Conservation (phyloP, 2,113 vertebrate species). For the Pseudopodoces humilis region DNA sequence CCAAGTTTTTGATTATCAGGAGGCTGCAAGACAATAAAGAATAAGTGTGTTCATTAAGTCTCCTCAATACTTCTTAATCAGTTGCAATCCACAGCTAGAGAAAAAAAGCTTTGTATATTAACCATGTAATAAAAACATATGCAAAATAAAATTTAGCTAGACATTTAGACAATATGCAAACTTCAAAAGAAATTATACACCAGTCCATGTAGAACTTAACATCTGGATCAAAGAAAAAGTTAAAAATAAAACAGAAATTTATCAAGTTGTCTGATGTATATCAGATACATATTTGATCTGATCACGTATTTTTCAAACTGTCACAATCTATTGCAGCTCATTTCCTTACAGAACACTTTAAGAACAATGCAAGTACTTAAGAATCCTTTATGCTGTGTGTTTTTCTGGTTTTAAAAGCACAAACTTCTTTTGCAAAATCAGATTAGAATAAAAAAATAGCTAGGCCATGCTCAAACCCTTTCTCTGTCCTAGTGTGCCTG, state of each 20-base stretch:
- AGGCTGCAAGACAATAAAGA: conserved; percentile 76
- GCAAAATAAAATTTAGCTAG: neutral
- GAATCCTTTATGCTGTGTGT: neutral
- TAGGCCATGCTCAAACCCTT: neutral
- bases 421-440: neutral
- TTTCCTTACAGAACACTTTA: neutral
- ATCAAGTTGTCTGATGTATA: neutral
- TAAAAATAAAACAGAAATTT: neutral
- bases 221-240: neutral
- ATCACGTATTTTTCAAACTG: neutral
- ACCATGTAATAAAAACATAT: fast-evolving
- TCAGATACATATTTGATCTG: neutral
- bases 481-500: neutral
- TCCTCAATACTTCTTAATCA: neutral
- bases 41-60: neutral
- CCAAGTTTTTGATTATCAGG: conserved; percentile 98
- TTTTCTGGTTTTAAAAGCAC: neutral
- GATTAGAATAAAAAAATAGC: neutral
- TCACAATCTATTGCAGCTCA: neutral
- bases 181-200: neutral
- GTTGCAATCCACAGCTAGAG: neutral
- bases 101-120: neutral
- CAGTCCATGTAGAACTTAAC: neutral
- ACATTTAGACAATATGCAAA: neutral
- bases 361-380: neutral